Conservation (phyloP, 2,888 invertebrate species). For the Drosophila paranaensis region DNA sequence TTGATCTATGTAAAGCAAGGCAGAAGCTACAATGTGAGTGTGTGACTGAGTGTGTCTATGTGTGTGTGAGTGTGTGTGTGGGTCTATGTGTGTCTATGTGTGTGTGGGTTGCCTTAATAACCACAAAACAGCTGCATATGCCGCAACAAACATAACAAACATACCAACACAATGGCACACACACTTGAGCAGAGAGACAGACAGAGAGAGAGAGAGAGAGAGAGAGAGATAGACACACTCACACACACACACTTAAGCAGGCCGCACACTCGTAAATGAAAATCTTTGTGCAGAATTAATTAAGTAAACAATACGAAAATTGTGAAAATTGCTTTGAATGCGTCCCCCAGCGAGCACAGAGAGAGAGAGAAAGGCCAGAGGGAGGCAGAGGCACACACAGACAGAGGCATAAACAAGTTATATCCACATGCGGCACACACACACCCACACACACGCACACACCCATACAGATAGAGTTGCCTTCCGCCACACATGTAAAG, state of each 20-base stretch:
- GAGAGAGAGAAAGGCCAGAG: neutral
- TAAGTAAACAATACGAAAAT: conserved; percentile 79
- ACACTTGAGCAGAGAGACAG: neutral
- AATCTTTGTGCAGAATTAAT: conserved; percentile 78
- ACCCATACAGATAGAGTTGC: neutral
- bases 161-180: conserved; percentile 25
- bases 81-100: conserved; percentile 16
- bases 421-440: conserved; percentile 2
- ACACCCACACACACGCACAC: neutral
- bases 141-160: conserved; percentile 53
- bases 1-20: conserved; percentile 25
- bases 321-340: conserved; percentile 79
- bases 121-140: conserved; percentile 67
- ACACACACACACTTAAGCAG: conserved; percentile 6
- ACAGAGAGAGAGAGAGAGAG: too few relatives aligned
- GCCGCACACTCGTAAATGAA: conserved; percentile 56
- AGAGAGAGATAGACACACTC: neutral
- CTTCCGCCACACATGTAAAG: conserved; percentile 43
- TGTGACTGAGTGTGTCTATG: neutral
- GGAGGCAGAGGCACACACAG: neutral
- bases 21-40: neutral
- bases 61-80: conserved; percentile 15
- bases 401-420: neutral
- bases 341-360: conserved; percentile 62
- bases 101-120: conserved; percentile 51